Base-by-base conservation (phyloP, 2,888 invertebrate species). In the Pharmacophagus antenor region DNA sequence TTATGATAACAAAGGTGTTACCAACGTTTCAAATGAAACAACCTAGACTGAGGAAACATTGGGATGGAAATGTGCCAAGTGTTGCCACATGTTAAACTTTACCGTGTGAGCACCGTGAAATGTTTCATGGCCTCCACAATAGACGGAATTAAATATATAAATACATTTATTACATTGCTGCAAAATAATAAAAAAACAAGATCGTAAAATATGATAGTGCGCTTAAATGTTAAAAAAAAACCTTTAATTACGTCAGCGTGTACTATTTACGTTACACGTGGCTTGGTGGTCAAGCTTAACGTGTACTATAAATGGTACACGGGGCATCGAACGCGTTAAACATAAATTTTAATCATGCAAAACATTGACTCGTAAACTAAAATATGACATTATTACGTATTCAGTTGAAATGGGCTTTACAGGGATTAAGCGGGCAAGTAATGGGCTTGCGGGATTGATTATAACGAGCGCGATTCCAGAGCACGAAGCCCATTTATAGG, bases 371-470 rank as follows among this genome's bases (percentile, higher is more conserved):
- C 49, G 47, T 31, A 47, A 31, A 22, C 25, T 37, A 47, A 50
- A 22, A 22, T 17, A 22, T 41, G 25, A 31, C 31, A 44, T 12
- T 62, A 70, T 73, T 70, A 69, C 66, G 65, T 65, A 73, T 76
- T 73, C 71, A 73, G 72, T 76, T 70, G 67, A 65, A 65, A 66
- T 68, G 70, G 65, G 62, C 67, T 65, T 71, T 70, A 67, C 58
- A 65, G 62, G 69, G 69, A 69, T 69, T 72, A 66, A 59, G 61
- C 62, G 62, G 60, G 56, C 60, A 67, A 64, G 66, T 69, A 71
- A 70, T 69, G 67, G 68, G 63, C 64, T 61, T 63, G 61, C 60
- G 53, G 57, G 63, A 64, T 65, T 63, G 61, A 64, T 64, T 67
- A 55, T 56, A 61, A 61, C 63, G 54, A 50, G 31, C 46, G 31